These are phyloP conservation scores for Dynastes tityus DNA, from an alignment of 2,888 invertebrate species.

Conservation along the genomic window DNA sequence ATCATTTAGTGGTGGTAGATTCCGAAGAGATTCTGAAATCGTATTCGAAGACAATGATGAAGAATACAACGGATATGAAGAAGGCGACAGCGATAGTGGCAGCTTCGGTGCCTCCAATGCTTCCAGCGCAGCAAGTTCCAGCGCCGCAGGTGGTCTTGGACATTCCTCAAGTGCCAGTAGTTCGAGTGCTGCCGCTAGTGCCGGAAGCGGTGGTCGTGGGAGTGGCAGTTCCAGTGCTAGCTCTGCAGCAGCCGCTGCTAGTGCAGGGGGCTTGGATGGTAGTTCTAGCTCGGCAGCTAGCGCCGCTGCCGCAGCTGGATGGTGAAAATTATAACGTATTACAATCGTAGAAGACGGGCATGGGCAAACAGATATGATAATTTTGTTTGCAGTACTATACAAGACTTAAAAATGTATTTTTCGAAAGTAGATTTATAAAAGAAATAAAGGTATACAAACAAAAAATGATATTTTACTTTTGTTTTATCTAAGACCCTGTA, in stretches of 20 bases:
- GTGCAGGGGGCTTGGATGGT: neutral
- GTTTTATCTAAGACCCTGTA: neutral
- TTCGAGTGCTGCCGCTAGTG: conserved; percentile 23
- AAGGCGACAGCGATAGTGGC: neutral
- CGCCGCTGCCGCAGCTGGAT: conserved; percentile 1
- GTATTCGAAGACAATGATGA: neutral
- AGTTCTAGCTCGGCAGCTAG: conserved; percentile 6
- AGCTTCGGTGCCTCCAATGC: neutral
- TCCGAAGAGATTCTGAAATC: neutral
- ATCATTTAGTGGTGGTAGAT: neutral
- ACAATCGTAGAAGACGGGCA: too few relatives aligned
- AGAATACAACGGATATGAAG: neutral
- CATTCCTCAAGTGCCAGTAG: neutral
- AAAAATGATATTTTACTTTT: too few relatives aligned
- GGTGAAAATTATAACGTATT: neutral
- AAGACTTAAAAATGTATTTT: too few relatives aligned
- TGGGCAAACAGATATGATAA: too few relatives aligned
- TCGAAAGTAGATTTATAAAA: too few relatives aligned
- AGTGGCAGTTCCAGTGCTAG: neutral
- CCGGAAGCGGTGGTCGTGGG: neutral
- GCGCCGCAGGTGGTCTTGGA: neutral
- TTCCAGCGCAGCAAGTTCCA: neutral
- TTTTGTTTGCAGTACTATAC: too few relatives aligned
- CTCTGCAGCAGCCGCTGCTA: neutral
- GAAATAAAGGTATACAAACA: too few relatives aligned